These are phyloP conservation scores for Euzetes globulus DNA, from an alignment of 2,888 invertebrate species.

Conservation along the genomic window DNA sequence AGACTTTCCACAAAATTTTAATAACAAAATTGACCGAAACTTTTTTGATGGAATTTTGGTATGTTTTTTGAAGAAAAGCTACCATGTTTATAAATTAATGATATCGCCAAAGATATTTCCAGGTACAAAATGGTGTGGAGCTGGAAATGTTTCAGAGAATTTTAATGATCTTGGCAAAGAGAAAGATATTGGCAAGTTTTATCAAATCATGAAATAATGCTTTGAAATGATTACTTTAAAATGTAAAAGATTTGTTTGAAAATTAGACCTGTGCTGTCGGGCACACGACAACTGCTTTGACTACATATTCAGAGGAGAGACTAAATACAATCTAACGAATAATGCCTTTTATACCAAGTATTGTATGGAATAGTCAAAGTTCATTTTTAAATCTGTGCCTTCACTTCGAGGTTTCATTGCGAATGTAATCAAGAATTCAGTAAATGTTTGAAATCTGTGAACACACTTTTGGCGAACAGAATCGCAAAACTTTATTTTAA, in stretches of 20 bases:
- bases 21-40: not conserved
- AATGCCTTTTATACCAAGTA: constrained; percentile 33
- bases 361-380: not conserved
- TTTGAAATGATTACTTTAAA: too few species aligned
- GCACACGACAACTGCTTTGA: constrained; percentile 40
- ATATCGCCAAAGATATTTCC: not conserved
- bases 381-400: too few species aligned
- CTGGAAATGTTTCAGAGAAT: constrained; percentile 38
- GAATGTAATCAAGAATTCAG: constrained; percentile 13
- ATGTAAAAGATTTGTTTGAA: too few species aligned
- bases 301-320: constrained; percentile 24
- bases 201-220: not conserved
- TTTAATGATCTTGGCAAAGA: constrained; percentile 39
- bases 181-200: constrained; percentile 36
- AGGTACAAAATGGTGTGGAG: constrained; percentile 43
- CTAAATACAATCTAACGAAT: constrained; percentile 37
- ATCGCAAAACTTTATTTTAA: not conserved
- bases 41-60: constrained; percentile 10
- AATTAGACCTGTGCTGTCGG: constrained; percentile 40
- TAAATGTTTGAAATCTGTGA: not conserved
- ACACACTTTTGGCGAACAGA: not conserved
- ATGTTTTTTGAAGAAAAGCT: not conserved
- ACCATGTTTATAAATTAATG: not conserved
- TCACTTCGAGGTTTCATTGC: constrained; percentile 9
- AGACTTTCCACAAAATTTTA: not conserved